A percentile compares a stretch with the other conserved stretches of the same genome.
Evolutionary conservation across 1,140 invertebrate species (phyloP).

Genomic region (Cephus cinctus): DNA sequence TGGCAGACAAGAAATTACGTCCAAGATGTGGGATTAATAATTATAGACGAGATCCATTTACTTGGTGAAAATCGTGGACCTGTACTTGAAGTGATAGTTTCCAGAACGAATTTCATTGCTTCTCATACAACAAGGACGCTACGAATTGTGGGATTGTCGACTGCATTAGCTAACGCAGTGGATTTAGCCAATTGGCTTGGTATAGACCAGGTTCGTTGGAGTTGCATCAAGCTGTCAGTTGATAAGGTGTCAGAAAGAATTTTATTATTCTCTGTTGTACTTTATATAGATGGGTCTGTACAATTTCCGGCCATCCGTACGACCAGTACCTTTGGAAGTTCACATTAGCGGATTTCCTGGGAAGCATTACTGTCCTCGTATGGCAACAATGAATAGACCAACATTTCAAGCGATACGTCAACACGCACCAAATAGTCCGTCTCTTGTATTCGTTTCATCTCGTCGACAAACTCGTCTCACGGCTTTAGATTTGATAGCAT

Average conservation of each 20-base stretch:
- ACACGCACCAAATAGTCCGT: conserved; percentile 88
- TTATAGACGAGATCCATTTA: conserved; percentile 99
- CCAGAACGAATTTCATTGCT: conserved; percentile 88
- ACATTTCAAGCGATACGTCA: conserved; percentile 93
- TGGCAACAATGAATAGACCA: conserved; percentile 99
- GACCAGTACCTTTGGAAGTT: conserved; percentile 96
- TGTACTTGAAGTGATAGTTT: conserved; percentile 84
- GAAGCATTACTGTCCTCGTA: conserved; percentile 98
- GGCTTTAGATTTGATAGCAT: conserved; percentile 94
- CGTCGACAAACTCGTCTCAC: conserved; percentile 95
- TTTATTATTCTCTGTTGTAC: conserved; percentile 11
- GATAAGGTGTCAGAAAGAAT: too few relatives aligned
- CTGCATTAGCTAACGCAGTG: conserved; percentile 94
- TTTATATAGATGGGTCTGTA: conserved; percentile 78
- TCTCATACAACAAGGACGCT: conserved; percentile 78
- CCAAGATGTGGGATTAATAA: conserved; percentile 85
- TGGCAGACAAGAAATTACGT: conserved; percentile 98
- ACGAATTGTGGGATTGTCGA: conserved; percentile 93
- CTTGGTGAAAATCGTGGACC: conserved; percentile 87
- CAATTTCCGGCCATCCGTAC: conserved; percentile 96
- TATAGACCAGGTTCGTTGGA: conserved; percentile 75
- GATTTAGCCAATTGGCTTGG: conserved; percentile 97
- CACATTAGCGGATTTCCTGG: conserved; percentile 92
- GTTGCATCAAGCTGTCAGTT: too few relatives aligned
- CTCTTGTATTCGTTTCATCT: conserved; percentile 97